A percentile compares a stretch with the other conserved stretches of the same genome.
These are phyloP conservation scores for Tenualosa thibaudeaui DNA, from an alignment of 2,797 vertebrate genomes.

Conservation along the genomic window DNA sequence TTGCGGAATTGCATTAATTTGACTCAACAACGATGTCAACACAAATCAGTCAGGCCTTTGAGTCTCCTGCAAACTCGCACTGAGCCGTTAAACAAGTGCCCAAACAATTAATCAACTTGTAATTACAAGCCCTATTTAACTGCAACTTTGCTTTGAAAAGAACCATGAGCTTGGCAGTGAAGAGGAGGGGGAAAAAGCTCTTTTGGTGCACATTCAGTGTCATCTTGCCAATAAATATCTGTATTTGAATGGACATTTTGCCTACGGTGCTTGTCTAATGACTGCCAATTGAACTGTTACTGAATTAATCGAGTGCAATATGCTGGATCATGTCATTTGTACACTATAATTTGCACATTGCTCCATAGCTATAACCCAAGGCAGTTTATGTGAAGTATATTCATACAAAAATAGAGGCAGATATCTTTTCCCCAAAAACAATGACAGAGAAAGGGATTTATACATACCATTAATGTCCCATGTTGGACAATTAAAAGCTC, in stretches of 20 bases:
- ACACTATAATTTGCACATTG: background rate
- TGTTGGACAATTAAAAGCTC: background rate
- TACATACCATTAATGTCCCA: background rate
- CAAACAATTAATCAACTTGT: slow-evolving; percentile 43
- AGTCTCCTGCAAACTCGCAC: slow-evolving; percentile 42
- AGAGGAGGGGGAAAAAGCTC: background rate
- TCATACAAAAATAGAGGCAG: background rate
- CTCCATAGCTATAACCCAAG: background rate
- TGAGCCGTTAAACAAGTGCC: slow-evolving; percentile 45
- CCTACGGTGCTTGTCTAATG: slow-evolving; percentile 17
- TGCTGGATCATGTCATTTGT: background rate
- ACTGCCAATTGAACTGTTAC: background rate
- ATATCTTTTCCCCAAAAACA: background rate
- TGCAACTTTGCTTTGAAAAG: slow-evolving; percentile 26
- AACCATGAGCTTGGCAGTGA: background rate
- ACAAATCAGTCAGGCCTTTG: slow-evolving; percentile 44
- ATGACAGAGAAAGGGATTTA: background rate
- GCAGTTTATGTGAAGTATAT: background rate
- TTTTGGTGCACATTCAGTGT: background rate
- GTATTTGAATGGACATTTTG: slow-evolving; percentile 10
- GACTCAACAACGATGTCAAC: slow-evolving; percentile 50
- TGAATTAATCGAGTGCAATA: background rate
- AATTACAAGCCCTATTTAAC: slow-evolving; percentile 39
- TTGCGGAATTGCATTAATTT: slow-evolving; percentile 52
- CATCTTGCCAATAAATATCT: slow-evolving; percentile 13